A percentile compares a stretch with the other conserved stretches of the same genome.
Conservation (phyloP, 2,888 invertebrate species). For the Melanchra persicariae region DNA sequence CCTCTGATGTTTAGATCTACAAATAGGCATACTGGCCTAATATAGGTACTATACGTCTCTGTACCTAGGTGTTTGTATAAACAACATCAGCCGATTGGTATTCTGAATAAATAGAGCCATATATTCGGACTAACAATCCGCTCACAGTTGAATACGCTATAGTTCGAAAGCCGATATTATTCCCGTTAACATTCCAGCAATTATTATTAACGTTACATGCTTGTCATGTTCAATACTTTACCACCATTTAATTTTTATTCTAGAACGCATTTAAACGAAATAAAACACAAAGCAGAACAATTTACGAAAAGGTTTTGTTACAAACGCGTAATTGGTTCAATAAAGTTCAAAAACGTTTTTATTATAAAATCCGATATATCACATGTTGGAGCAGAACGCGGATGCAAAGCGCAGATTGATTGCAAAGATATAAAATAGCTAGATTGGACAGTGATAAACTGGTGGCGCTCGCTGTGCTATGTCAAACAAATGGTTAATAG, state of each 20-base stretch:
- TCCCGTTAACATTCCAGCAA: constrained; percentile 2
- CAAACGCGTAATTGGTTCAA: constrained; percentile 52
- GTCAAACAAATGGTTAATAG: constrained; percentile 42
- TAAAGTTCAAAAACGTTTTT: constrained; percentile 60
- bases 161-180: constrained; percentile 2
- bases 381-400: constrained; percentile 41
- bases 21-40: constrained; percentile 43
- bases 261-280: constrained; percentile 10
- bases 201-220: neutral
- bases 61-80: constrained; percentile 15
- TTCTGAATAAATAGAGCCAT: constrained; percentile 21
- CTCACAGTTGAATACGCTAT: neutral
- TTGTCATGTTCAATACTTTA: neutral
- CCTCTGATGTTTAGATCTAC: constrained; percentile 56
- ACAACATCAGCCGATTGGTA: constrained; percentile 33
- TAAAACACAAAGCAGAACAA: constrained; percentile 29
- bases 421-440: constrained; percentile 57
- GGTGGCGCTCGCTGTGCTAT: constrained; percentile 19
- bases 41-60: neutral
- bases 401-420: constrained; percentile 55
- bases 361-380: constrained; percentile 55
- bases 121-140: constrained; percentile 4
- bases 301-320: constrained; percentile 41
- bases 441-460: constrained; percentile 50
- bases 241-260: constrained; percentile 11